Percentiles rank a stretch among this genome's conserved stretches.
Evolutionary conservation across 2,888 invertebrate genomes (phyloP).

Genomic region (Philaethria dido): DNA sequence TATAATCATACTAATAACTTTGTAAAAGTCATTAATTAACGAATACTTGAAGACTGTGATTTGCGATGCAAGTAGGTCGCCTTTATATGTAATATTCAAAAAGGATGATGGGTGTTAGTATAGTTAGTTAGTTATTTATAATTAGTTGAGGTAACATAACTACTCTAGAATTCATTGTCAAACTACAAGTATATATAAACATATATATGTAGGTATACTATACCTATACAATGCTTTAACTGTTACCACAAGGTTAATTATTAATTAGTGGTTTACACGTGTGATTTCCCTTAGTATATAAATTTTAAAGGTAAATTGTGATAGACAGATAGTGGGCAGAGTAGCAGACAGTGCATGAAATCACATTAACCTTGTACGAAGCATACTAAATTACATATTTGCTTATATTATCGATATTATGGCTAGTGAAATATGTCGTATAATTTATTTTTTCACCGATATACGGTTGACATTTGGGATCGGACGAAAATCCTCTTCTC

Average conservation of each 20-base stretch:
- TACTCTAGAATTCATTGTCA: not conserved
- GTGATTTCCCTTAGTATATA: not conserved
- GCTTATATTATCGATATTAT: not conserved
- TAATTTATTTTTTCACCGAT: not conserved
- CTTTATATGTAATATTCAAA: not conserved
- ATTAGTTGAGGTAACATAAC: not conserved
- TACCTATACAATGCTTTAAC: not conserved
- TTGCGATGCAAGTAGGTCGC: not conserved
- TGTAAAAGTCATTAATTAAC: too few relatives aligned
- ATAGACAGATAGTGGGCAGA: not conserved
- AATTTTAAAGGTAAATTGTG: not conserved
- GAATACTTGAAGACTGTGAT: too few relatives aligned
- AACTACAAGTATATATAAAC: too few relatives aligned
- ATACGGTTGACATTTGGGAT: not conserved
- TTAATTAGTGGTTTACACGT: not conserved
- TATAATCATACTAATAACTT: too few relatives aligned
- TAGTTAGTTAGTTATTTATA: constrained; percentile 12
- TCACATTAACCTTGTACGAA: not conserved
- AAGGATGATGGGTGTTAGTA: not conserved
- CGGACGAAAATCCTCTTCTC: not conserved
- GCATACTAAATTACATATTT: not conserved
- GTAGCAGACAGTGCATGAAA: not conserved
- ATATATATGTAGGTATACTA: not conserved
- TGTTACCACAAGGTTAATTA: not conserved
- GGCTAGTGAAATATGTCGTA: not conserved